These are phyloP conservation scores for Oreochromis grahami DNA, from an alignment of 2,797 vertebrate species.

Conservation along the genomic window DNA sequence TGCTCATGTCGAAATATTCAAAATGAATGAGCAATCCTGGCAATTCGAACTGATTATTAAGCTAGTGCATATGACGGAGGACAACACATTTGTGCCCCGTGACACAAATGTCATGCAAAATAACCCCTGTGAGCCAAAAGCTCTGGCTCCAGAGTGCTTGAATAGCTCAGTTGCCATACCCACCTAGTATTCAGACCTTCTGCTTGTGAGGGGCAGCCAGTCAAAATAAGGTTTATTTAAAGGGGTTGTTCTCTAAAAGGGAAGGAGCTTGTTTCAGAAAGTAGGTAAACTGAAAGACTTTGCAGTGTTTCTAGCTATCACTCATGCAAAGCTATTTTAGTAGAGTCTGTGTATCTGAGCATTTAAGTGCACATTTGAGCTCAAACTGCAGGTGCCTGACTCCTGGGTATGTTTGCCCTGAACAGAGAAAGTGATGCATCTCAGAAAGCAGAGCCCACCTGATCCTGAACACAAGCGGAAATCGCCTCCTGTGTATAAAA, in stretches of 20 bases:
- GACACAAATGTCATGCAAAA: not conserved
- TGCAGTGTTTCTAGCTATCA: not conserved
- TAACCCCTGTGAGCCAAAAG: not conserved
- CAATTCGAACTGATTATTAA: not conserved
- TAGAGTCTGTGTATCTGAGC: not conserved
- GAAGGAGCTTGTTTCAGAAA: not conserved
- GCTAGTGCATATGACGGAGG: not conserved
- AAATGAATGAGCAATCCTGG: not conserved
- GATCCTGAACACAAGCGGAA: not conserved
- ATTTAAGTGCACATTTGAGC: not conserved
- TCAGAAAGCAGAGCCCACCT: not conserved
- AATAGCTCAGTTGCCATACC: not conserved
- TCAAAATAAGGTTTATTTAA: not conserved
- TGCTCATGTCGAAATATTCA: not conserved
- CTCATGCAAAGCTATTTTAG: not conserved
- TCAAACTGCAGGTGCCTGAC: not conserved
- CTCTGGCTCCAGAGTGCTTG: not conserved
- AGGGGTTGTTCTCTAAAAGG: not conserved
- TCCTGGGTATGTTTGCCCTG: not conserved
- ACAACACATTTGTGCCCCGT: not conserved
- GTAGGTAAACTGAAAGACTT: not conserved
- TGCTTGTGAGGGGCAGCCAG: not conserved
- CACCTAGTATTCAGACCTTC: not conserved
- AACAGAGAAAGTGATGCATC: not conserved
- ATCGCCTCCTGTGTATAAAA: not conserved